A percentile compares a stretch with the other conserved stretches of the same genome.
phyloP scores from a whole-genome alignment of 92 coral and sea anemone genomes.

The Parazoanthus darwini region DNA sequence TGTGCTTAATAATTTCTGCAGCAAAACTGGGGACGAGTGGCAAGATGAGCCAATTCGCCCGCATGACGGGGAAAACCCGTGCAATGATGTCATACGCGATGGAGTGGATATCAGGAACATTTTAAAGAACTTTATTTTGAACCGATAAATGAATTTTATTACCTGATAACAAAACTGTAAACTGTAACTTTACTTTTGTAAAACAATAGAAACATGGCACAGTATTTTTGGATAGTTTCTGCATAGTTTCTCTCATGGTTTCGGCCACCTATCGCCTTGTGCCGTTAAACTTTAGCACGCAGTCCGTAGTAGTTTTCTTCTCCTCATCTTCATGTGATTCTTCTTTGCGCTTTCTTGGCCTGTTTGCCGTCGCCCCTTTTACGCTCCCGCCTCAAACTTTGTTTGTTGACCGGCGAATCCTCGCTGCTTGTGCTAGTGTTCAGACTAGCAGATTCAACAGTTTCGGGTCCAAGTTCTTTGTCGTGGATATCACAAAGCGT shows the following conservation, averaged over 20 bases:
- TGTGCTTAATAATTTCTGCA: neutral
- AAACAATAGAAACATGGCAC: constrained; percentile 6
- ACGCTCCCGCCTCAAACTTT: constrained; percentile 7
- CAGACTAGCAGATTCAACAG: constrained; percentile 16
- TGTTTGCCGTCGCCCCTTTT: constrained; percentile 2
- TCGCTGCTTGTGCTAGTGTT: constrained; percentile 7
- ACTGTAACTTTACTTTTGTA: constrained; percentile 3
- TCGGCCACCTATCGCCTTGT: neutral
- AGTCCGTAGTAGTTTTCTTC: constrained; percentile 9
- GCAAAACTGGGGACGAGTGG: neutral
- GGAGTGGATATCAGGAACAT: constrained; percentile 7
- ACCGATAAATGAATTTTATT: constrained; percentile 3
- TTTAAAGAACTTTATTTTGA: constrained; percentile 12
- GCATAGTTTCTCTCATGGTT: constrained; percentile 16
- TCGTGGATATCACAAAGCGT: constrained; percentile 7
- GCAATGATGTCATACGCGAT: constrained; percentile 7
- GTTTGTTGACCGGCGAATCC: constrained; percentile 10
- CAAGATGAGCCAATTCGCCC: neutral
- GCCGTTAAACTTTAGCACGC: neutral
- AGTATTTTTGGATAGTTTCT: neutral
- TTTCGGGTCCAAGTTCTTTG: constrained; percentile 5
- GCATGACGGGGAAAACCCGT: constrained; percentile 6
- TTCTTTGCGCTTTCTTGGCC: constrained; percentile 15
- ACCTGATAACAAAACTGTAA: constrained; percentile 14
- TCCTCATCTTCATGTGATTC: constrained; percentile 13